phyloP scores from a whole-genome alignment of 2,113 vertebrate genomes.

The Eurystomus gularis region DNA sequence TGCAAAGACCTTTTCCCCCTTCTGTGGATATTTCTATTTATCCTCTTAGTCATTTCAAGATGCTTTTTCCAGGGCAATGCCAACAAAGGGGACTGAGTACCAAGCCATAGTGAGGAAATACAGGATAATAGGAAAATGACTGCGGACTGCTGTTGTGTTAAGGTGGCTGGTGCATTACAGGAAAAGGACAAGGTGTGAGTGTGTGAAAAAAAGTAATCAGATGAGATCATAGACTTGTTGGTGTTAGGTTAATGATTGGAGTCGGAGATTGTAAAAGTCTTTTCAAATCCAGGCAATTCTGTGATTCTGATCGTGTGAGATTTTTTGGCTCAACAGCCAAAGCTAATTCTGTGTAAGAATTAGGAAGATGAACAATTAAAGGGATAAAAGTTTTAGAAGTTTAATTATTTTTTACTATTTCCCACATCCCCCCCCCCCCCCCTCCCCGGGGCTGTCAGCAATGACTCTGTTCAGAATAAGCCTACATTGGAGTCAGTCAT shows the following conservation, averaged over 20 bases:
- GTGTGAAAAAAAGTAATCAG: background rate
- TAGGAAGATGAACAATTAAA: background rate
- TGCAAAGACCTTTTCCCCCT: background rate
- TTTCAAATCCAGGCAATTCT: too few relatives aligned
- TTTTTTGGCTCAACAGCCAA: background rate
- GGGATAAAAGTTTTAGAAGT: background rate
- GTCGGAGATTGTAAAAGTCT: too few relatives aligned
- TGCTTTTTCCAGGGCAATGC: background rate
- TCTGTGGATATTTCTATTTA: background rate
- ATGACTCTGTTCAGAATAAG: background rate
- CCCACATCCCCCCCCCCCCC: background rate
- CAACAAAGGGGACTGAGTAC: background rate
- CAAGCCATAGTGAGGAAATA: background rate
- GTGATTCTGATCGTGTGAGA: too few relatives aligned
- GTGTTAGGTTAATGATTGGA: too few relatives aligned
- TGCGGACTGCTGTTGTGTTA: background rate
- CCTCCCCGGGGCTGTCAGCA: background rate
- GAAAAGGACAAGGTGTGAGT: background rate
- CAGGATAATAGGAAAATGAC: background rate
- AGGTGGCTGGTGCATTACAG: background rate
- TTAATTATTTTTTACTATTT: background rate
- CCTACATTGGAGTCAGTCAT: background rate
- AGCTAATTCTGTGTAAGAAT: background rate
- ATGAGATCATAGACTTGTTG: background rate
- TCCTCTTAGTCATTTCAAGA: background rate